Conservation (phyloP, 2,797 vertebrate species). For the Acanthis flammea region DNA sequence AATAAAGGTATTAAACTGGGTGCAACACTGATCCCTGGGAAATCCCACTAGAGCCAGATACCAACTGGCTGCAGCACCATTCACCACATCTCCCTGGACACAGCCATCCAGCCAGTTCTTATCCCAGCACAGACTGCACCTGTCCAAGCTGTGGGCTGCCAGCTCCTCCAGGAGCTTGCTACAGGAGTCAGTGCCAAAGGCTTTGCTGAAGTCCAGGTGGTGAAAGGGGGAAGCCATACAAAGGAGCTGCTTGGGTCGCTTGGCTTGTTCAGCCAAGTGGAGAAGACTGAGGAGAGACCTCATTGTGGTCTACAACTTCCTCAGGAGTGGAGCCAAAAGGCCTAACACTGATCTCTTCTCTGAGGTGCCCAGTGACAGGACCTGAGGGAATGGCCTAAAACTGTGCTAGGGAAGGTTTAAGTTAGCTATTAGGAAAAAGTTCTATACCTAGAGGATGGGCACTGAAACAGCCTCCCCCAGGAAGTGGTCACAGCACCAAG, state of each 20-base stretch:
- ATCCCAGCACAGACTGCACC: not conserved
- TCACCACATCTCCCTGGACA: too few relatives aligned
- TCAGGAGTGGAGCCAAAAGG: not conserved
- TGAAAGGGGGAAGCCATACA: not conserved
- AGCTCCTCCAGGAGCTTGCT: not conserved
- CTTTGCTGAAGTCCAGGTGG: not conserved
- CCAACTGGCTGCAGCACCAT: fast-evolving
- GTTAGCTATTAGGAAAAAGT: not conserved
- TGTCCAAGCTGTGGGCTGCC: not conserved
- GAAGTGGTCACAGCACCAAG: not conserved
- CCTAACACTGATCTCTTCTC: not conserved
- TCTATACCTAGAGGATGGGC: not conserved
- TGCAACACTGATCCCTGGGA: not conserved
- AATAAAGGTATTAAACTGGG: not conserved
- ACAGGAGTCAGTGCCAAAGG: not conserved
- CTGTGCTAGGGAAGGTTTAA: not conserved
- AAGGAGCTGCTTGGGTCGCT: not conserved
- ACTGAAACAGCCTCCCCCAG: not conserved
- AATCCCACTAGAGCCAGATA: not conserved
- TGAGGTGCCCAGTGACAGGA: not conserved
- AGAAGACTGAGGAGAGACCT: not conserved
- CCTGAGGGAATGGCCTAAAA: not conserved
- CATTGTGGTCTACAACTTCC: not conserved
- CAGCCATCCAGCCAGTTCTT: not conserved
- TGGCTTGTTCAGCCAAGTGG: not conserved